phyloP scores from a whole-genome alignment of 2,113 vertebrate genomes.

The Toxotes jaculatrix region DNA sequence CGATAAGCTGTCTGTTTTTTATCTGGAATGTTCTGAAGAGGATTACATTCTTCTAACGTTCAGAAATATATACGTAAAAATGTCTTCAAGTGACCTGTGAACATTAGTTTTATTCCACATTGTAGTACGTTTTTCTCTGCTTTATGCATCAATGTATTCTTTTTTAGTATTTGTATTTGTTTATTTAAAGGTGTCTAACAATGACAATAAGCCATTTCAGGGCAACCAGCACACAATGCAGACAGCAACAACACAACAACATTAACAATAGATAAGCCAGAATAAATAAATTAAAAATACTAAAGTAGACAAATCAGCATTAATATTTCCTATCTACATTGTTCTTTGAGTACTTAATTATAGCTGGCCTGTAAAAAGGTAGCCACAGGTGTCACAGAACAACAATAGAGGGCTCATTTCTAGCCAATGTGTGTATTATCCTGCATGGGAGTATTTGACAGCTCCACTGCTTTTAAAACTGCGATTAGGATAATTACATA shows the following conservation, averaged over 20 bases:
- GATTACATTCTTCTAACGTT: background rate
- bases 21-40: background rate
- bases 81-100: background rate
- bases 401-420: slow-evolving; percentile 68
- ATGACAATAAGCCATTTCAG: background rate
- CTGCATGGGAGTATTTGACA: slow-evolving; percentile 70
- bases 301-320: slow-evolving; percentile 46
- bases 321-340: slow-evolving; percentile 45
- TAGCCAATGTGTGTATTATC: slow-evolving; percentile 66
- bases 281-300: slow-evolving; percentile 41
- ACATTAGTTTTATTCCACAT: background rate
- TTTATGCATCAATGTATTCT: background rate
- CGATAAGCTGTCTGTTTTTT: background rate
- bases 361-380: slow-evolving; percentile 59
- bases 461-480: slow-evolving; percentile 77
- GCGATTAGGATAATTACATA: slow-evolving; percentile 76
- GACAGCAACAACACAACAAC: slow-evolving; percentile 8
- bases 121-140: background rate
- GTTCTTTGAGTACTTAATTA: slow-evolving; percentile 68
- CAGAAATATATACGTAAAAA: background rate
- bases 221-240: slow-evolving; percentile 2
- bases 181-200: slow-evolving; percentile 20
- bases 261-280: slow-evolving; percentile 31
- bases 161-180: slow-evolving; percentile 19
- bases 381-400: slow-evolving; percentile 66